Base-by-base conservation (phyloP, 2,888 invertebrate species). In the Ferdinandea cuprea region DNA sequence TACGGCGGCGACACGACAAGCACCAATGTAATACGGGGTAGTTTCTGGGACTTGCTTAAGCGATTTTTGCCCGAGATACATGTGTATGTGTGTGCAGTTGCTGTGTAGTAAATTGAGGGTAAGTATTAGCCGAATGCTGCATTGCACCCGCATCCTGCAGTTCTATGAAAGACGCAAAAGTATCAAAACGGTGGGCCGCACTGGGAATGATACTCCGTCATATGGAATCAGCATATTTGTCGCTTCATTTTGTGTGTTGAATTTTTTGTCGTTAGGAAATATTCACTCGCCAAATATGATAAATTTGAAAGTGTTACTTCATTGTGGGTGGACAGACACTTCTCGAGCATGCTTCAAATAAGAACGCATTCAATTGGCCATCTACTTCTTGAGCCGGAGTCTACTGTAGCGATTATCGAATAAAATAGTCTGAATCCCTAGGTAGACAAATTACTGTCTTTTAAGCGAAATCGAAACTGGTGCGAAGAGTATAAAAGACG, bases 81-180 rank as follows among this genome's bases (percentile, higher is more conserved):
- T 80, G 71, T 50, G 40, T 21, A 81, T 77, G 59, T 80, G 61
- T 80, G 71, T 50, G 40, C 30, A 17, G 28, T 42, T n/a, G n/a
- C n/a, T n/a, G n/a, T n/a, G n/a, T n/a, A n/a, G 42, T 42, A 59
- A 59, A 42, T 28, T 59, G 15, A 28, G 17, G 17, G 58, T n/a
- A n/a, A n/a, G 42, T 59, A 59, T 59, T 59, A 59, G 58, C 44
- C 8, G 58, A 15, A 35, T 79, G 66, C 79, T 79, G 79, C 79
- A 79, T 54, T 79, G 79, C 79, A 79, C 79, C 80, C 80, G 76
- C 76, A 81, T 81, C 71, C 76, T 76, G 77, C 81, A 77, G 73
- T 74, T 77, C 8, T 44, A 77, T 58, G 59, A 3, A 21, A 32
- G 25, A 6, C 11, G 35, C n/a, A 42, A 42, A 21, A 7, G n/a